Evolutionary conservation across 2,888 invertebrate species (phyloP), one percentile per base, ranked within the genome.

Genomic region (Sarcophaga variegata): DNA sequence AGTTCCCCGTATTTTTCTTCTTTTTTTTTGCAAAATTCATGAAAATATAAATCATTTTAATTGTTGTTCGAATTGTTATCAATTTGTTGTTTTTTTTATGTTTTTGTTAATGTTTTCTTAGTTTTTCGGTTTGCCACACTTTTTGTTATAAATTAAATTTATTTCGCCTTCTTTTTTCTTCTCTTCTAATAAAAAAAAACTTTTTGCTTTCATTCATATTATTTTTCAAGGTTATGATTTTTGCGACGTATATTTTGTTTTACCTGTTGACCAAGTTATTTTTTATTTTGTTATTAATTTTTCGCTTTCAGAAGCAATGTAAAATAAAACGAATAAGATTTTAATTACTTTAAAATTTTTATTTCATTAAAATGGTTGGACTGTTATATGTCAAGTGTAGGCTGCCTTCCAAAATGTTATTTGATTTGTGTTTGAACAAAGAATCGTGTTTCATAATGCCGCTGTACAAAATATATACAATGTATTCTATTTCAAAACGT

Each of bases 201-300:
- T 71, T 74, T 59, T 67, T 81, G 64, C 47, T 37, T 10, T 2
- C 59, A 78, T 74, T 78, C 69, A 77, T 77, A 27, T 49, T 63
- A 81, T 77, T 74, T 77, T 72, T 81, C 81, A 85, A 78, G 85
- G 85, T 81, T 63, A 74, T 77, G 59, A 59, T 71, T 27, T 78
- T 74, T 74, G 77, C 69, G 63, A 8, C 70, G 63, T 81, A 77
- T 22, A 14, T 47, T 69, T 59, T 77, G 17, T 66, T 77, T 37
- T 8, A 37, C 1, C 37, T 37, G 37, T 37, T 37, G 37, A 37
- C 37, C 37, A 37, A 37, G 37, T 37, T 37, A 1, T 8, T 37
- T 37, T 37, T 37, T 37, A 0, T 22, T n/a, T 37, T 37, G 37
- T 37, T 37, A 1, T 37, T 37, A 2, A 37, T 37, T 37, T 8